phyloP scores from a whole-genome alignment of 1,140 invertebrate species.

The Diachasma alloeum region DNA sequence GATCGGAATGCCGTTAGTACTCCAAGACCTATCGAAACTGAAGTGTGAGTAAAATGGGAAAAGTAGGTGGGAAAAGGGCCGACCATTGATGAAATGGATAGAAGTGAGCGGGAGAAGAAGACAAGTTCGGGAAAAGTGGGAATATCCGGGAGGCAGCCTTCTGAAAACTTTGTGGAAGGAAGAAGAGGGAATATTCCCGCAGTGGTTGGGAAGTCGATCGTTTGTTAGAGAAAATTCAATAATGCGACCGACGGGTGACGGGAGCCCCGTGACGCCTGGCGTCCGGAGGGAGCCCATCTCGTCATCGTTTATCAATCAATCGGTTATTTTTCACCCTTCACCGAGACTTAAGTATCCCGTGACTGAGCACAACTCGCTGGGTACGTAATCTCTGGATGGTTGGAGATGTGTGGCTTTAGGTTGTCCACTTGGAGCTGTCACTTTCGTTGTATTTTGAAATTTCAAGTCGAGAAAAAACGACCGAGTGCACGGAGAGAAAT shows the following conservation, averaged over 20 bases:
- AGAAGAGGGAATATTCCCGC: slow-evolving; percentile 17
- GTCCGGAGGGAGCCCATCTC: slow-evolving; percentile 34
- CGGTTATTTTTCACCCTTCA: slow-evolving; percentile 41
- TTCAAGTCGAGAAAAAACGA: too few species aligned
- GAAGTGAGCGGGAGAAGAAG: slow-evolving; percentile 18
- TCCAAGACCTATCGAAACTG: neutral
- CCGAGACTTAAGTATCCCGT: too few species aligned
- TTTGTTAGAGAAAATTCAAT: slow-evolving; percentile 57
- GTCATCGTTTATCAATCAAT: slow-evolving; percentile 53
- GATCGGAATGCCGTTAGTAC: slow-evolving; percentile 28
- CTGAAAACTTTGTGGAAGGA: neutral
- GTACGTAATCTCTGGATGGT: too few species aligned
- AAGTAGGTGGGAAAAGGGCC: slow-evolving; percentile 39
- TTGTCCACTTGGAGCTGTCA: too few species aligned
- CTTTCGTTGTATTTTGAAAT: too few species aligned
- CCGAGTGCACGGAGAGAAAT: too few species aligned
- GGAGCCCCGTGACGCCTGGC: slow-evolving; percentile 36
- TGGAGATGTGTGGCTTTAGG: too few species aligned
- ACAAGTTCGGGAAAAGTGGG: slow-evolving; percentile 2
- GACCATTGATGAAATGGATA: slow-evolving; percentile 44
- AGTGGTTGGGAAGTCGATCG: slow-evolving; percentile 42
- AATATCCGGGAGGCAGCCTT: neutral
- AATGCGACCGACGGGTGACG: slow-evolving; percentile 50
- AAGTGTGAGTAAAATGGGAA: slow-evolving; percentile 31
- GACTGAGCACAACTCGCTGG: too few species aligned